Conservation (phyloP, 1,140 invertebrate genomes). For the Brachystomella parvula region DNA sequence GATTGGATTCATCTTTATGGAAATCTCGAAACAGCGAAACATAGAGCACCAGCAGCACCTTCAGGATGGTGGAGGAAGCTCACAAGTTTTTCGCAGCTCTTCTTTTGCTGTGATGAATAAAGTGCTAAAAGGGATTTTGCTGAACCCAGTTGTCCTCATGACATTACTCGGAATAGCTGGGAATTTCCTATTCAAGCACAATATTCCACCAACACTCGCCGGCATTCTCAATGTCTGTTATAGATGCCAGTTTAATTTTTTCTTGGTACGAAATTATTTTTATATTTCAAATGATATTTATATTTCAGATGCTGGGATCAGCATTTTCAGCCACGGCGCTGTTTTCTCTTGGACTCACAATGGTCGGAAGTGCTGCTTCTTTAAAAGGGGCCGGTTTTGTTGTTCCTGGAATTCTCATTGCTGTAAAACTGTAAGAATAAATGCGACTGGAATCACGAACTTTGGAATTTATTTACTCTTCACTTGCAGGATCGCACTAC, state of each 20-base stretch:
- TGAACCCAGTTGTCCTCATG: slow-evolving; percentile 89
- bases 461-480: slow-evolving; percentile 12
- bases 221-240: slow-evolving; percentile 62
- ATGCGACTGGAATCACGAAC: neutral
- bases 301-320: slow-evolving; percentile 62
- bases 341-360: slow-evolving; percentile 79
- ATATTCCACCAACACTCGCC: slow-evolving; percentile 63
- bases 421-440: slow-evolving; percentile 71
- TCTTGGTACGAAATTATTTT: too few species aligned
- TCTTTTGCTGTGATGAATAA: neutral
- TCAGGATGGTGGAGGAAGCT: too few species aligned
- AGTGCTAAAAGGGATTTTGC: slow-evolving; percentile 53
- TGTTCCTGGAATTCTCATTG: slow-evolving; percentile 74
- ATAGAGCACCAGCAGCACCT: slow-evolving; percentile 17
- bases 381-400: slow-evolving; percentile 66
- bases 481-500: slow-evolving; percentile 64
- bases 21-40: slow-evolving; percentile 63
- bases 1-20: slow-evolving; percentile 81
- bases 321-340: slow-evolving; percentile 85
- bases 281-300: slow-evolving; percentile 3
- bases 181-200: slow-evolving; percentile 71
- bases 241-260: too few species aligned
- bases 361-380: slow-evolving; percentile 81
- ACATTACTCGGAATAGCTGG: slow-evolving; percentile 80
- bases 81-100: neutral